Percentiles rank a stretch among this genome's conserved stretches.
These are phyloP conservation scores for Hypotaenidia okinawae DNA, from an alignment of 2,797 vertebrate species.

Conservation along the genomic window DNA sequence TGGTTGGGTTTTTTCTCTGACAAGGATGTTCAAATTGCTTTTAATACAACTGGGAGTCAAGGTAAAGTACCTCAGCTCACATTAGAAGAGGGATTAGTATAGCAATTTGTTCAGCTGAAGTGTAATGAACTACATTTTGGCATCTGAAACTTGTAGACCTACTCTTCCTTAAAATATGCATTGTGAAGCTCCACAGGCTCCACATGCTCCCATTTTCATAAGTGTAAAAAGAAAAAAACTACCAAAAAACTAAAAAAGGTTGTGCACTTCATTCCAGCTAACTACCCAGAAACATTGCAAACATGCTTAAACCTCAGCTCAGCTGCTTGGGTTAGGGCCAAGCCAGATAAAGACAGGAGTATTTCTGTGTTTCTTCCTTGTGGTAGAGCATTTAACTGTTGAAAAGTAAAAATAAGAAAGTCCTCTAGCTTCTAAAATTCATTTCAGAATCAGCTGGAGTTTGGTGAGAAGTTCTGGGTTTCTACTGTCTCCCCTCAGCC, in stretches of 20 bases:
- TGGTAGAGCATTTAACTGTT: not conserved
- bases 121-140: not conserved
- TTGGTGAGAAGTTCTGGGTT: not conserved
- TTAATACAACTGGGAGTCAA: not conserved
- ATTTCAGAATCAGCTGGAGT: not conserved
- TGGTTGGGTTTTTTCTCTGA: not conserved
- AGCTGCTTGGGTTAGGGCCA: not conserved
- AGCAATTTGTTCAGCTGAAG: slow-evolving; percentile 11
- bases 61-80: not conserved
- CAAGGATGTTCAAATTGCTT: not conserved
- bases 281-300: not conserved
- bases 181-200: not conserved
- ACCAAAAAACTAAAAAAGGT: not conserved
- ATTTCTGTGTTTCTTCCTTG: not conserved
- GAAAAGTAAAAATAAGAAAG: not conserved
- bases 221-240: not conserved
- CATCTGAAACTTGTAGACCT: not conserved
- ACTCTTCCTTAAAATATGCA: not conserved
- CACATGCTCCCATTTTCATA: not conserved
- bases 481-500: not conserved
- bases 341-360: not conserved
- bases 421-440: not conserved
- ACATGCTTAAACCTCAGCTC: not conserved
- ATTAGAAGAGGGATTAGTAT: not conserved
- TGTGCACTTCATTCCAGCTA: not conserved